A percentile compares a stretch with the other conserved stretches of the same genome.
Evolutionary conservation across 2,113 vertebrate genomes (phyloP).

Genomic region (Bufo bufo): DNA sequence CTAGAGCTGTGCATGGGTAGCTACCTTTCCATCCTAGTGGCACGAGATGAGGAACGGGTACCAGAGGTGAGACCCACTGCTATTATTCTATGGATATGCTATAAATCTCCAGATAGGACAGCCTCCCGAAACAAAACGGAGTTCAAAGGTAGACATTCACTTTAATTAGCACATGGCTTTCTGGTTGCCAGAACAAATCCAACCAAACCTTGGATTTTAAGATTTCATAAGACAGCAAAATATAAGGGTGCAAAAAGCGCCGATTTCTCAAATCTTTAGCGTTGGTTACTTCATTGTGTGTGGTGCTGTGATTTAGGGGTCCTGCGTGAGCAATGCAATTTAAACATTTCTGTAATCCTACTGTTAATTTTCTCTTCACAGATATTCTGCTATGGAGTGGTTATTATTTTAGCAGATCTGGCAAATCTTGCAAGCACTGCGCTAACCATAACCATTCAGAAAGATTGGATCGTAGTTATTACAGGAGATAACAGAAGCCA

Average conservation of each 20-base stretch:
- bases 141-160: not conserved
- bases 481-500: conserved; percentile 72
- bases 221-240: not conserved
- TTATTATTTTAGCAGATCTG: conserved; percentile 75
- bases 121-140: no score
- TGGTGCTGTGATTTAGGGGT: not conserved
- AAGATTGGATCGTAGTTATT: conserved; percentile 76
- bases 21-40: no score
- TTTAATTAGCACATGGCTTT: not conserved
- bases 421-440: conserved; percentile 75
- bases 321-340: not conserved
- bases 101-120: no score
- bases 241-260: not conserved
- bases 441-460: conserved; percentile 75
- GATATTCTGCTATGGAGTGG: conserved; percentile 77
- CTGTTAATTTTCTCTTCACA: conserved; percentile 52
- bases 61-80: no score
- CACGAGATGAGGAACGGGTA: no score
- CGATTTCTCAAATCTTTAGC: no score
- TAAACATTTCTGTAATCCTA: no score
- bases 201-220: not conserved
- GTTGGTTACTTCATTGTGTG: no score
- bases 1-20: no score
- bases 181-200: not conserved
- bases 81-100: no score